phyloP scores from a whole-genome alignment of 2,797 vertebrate genomes.

The Cetoscarus ocellatus region DNA sequence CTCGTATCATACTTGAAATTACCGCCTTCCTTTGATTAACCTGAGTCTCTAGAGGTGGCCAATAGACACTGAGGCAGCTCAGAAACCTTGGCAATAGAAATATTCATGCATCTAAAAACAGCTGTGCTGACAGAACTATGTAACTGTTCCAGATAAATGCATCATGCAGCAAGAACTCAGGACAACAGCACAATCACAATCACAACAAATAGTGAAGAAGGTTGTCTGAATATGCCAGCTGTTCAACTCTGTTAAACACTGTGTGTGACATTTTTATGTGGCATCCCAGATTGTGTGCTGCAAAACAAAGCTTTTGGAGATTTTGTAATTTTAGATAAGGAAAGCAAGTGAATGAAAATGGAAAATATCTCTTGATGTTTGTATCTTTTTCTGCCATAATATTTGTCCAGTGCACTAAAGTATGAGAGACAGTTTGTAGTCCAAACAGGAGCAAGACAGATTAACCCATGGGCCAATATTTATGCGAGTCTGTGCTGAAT shows the following conservation, averaged over 20 bases:
- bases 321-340: slow-evolving; percentile 7
- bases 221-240: neutral
- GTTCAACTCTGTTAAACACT: neutral
- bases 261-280: neutral
- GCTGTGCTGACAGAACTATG: neutral
- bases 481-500: too few relatives aligned
- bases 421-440: too few relatives aligned
- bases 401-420: too few relatives aligned
- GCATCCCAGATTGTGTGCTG: neutral
- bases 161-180: neutral
- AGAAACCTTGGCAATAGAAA: slow-evolving; percentile 10
- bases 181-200: neutral
- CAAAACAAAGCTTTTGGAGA: slow-evolving; percentile 5
- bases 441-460: too few relatives aligned
- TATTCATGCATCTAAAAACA: slow-evolving; percentile 2
- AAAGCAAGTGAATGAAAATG: neutral
- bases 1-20: slow-evolving; percentile 9
- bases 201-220: neutral
- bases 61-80: slow-evolving; percentile 2
- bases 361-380: neutral
- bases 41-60: neutral
- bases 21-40: slow-evolving; percentile 12
- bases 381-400: neutral
- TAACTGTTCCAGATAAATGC: neutral
- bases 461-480: too few relatives aligned